Base-by-base conservation (phyloP, 1,140 invertebrate species). In the Bombus haemorrhoidalis region DNA sequence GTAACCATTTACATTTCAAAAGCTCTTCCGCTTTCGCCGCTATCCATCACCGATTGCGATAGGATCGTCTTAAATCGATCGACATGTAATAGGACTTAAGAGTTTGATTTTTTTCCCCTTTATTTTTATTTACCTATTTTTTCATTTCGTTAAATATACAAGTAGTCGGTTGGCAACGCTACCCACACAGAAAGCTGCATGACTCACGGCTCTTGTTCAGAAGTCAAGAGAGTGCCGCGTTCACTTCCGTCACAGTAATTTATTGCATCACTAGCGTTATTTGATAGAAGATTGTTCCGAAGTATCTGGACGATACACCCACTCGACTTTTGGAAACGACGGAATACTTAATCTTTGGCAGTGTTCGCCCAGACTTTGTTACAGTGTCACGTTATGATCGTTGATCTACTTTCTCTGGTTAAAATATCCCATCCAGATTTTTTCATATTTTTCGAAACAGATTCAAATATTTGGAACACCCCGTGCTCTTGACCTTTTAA, bases 241-340 rank as follows among this genome's bases (percentile, higher is more conserved):
- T 86, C 85, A 81, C 80, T 86, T 86, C 85, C 85, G 85, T 83
- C 85, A 83, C 73, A 71, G 28, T 22, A 59, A 83, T 86, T 86
- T 86, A 86, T 83, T 86, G 80, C 85, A 69, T 83, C 85, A 86
- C 80, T n/a, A 13, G 25, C 28, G 73, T 62, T 69, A 77, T 77
- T 86, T 77, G 66, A 86, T 83, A 86, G 72, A 86, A 86, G 83
- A 86, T 69, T 86, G 72, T 86, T 47, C 32, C 64, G 32, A 32
- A 66, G 53, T 77, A 69, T 83, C 47, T 57, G n/a, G 47, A 47
- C 72, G 39, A 76, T 32, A 86, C 80, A 62, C 73, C 73, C 47
- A 77, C 72, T 71, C 73, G 47, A 32, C 53, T 41, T 77, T 84
- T 47, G 64, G 75, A 43, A 57, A 25, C 22, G 64, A 43, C 57